Evolutionary conservation across 1,140 invertebrate species (phyloP), one percentile per base, ranked within the genome.

Genomic region (Cydia amplana): DNA sequence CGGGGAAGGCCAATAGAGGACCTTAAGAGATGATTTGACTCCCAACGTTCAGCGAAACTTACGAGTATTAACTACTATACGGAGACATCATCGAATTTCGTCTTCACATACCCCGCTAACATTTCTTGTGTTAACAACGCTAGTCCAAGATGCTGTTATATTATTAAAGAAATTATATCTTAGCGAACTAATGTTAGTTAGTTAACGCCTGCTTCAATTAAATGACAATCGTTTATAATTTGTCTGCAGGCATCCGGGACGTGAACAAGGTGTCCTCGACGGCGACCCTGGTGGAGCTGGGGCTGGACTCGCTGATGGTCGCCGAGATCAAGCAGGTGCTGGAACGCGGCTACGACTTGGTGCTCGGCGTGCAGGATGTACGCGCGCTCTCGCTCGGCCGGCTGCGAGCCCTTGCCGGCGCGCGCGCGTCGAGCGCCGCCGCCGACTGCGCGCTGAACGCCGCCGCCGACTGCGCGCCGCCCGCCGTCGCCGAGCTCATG

Each of bases 261-360:
- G 86, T 95, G 0, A 96, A 94, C 74, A 96, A 95, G 67, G 93
- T 99, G 3, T 96, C 96, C 72, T 91, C 94, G 46, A 94, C 95
- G 7, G 94, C 96, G 0, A 97, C 95, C 23, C 92, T 99, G 6
- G 97, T 97, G 14, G 98, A 99, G 88, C 94, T 99, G 9, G 98
- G 99, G 64, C 97, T 99, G 95, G 99, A 99, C 85, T 99, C 98
- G 0, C 93, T 99, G 46, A 99, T 99, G 98, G 98, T 98, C 72
- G 98, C 99, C 0, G 99, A 99, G 94, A 98, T 99, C 77, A 99
- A 99, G 92, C 98, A 99, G 89, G 98, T 97, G 0, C 91, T 99
- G 10, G 98, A 99, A 88, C 94, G 98, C 74, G 97, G 97, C 79
- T 98, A 97, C 91, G 98, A 99, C 89, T 86, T 99, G 32, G 95